Conservation (phyloP, 2,113 vertebrate genomes). For the Burhinus oedicnemus region DNA sequence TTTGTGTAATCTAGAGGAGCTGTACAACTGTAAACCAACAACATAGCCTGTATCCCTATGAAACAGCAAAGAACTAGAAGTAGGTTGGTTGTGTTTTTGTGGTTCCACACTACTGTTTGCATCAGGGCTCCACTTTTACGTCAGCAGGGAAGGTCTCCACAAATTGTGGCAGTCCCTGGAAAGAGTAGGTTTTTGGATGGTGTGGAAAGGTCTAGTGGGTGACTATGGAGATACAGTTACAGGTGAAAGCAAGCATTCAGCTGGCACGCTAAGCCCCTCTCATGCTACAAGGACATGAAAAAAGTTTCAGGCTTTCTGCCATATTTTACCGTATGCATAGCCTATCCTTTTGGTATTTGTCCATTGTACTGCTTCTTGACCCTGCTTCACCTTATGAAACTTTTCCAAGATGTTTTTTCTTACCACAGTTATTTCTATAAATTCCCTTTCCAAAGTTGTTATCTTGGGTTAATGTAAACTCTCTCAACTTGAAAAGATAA, state of each 20-base stretch:
- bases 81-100: not conserved
- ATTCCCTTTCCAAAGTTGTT: not conserved
- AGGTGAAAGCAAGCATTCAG: not conserved
- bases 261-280: not conserved
- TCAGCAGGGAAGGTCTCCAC: not conserved
- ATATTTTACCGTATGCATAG: not conserved
- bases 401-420: not conserved
- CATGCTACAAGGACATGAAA: not conserved
- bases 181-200: not conserved
- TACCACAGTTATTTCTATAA: not conserved
- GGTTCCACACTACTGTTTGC: not conserved
- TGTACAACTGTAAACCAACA: not conserved
- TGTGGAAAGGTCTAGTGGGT: not conserved
- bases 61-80: not conserved
- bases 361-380: not conserved
- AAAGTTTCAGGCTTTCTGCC: not conserved
- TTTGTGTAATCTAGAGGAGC: not conserved
- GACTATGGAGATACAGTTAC: not conserved
- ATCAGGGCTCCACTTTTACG: not conserved
- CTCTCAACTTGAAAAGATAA: not conserved
- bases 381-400: not conserved
- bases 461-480: not conserved
- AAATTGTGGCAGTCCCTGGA: not conserved
- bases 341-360: not conserved
- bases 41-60: accelerated